Evolutionary conservation across 1,140 invertebrate species (phyloP).

Genomic region (Yoshiicerus persimilis): DNA sequence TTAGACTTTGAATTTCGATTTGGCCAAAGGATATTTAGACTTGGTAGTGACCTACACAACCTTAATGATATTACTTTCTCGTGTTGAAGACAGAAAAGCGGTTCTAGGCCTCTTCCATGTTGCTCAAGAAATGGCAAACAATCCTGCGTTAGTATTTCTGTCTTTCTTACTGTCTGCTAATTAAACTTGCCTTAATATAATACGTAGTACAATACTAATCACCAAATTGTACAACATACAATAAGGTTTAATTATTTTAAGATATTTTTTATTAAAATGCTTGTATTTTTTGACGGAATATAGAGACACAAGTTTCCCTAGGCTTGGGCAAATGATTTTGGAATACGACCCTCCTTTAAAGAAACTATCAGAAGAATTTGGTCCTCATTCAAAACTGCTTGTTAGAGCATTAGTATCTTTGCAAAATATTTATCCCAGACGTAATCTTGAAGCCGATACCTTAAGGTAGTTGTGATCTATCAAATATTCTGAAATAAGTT

Average conservation of each 20-base stretch:
- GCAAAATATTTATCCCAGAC: constrained; percentile 78
- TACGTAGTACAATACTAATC: background rate
- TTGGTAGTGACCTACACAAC: constrained; percentile 90
- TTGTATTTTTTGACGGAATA: background rate
- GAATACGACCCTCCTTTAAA: constrained; percentile 96
- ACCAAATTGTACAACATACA: background rate
- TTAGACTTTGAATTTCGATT: constrained; percentile 88
- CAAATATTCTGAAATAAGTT: background rate
- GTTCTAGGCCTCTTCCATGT: constrained; percentile 96
- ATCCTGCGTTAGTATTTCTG: constrained; percentile 63
- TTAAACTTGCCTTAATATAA: too few species aligned
- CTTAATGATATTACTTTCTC: constrained; percentile 92
- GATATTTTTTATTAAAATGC: background rate
- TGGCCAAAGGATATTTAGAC: constrained; percentile 94
- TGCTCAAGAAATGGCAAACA: constrained; percentile 88
- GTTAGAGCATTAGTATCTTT: constrained; percentile 83
- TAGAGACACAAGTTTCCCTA: constrained; percentile 83
- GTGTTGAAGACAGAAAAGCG: constrained; percentile 96
- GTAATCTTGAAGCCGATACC: constrained; percentile 90
- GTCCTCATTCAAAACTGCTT: constrained; percentile 87
- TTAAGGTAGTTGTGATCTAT: constrained; percentile 66
- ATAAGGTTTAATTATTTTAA: too few species aligned
- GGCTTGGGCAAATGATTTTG: constrained; percentile 94
- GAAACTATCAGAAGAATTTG: constrained; percentile 95
- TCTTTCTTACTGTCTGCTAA: background rate